These are phyloP conservation scores for Caenorhabditis sp. DNA, from an alignment of 2,888 invertebrate genomes.

Conservation along the genomic window DNA sequence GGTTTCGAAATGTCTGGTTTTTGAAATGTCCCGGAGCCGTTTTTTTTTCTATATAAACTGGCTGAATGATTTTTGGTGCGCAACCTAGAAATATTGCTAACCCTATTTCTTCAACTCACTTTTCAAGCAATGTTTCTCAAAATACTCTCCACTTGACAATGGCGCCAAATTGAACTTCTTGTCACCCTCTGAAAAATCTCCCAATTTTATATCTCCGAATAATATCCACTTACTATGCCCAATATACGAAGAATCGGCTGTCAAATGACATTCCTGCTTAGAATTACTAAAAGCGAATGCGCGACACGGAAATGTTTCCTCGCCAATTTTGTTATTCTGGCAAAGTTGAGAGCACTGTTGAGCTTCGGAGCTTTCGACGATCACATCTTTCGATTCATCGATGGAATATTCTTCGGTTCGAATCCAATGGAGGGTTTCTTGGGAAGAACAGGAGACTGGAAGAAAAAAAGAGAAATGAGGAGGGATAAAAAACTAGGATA, in stretches of 20 bases:
- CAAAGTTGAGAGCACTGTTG: constrained; percentile 54
- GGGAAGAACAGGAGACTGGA: constrained; percentile 58
- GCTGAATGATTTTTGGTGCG: too few relatives aligned
- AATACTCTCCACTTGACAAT: constrained; percentile 62
- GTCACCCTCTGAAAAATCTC: constrained; percentile 24
- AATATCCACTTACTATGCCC: constrained; percentile 27
- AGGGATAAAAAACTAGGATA: too few relatives aligned
- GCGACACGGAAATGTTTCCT: constrained; percentile 65
- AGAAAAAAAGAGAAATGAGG: neutral
- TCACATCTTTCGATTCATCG: constrained; percentile 61
- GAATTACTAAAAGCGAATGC: constrained; percentile 61
- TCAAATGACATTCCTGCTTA: constrained; percentile 64
- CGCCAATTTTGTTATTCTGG: constrained; percentile 60
- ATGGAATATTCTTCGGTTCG: constrained; percentile 63
- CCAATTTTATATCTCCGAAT: neutral
- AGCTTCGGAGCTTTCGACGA: constrained; percentile 55
- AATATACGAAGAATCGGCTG: constrained; percentile 58
- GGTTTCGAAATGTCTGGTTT: too few relatives aligned
- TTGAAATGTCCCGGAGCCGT: too few relatives aligned
- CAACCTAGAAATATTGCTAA: too few relatives aligned
- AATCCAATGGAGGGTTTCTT: constrained; percentile 63
- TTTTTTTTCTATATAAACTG: too few relatives aligned
- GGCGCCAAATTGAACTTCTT: constrained; percentile 54
- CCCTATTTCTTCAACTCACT: constrained; percentile 32
- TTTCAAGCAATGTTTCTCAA: constrained; percentile 66